Evolutionary conservation across 2,888 invertebrate genomes (phyloP).

Genomic region (Andrena hattorfiana): DNA sequence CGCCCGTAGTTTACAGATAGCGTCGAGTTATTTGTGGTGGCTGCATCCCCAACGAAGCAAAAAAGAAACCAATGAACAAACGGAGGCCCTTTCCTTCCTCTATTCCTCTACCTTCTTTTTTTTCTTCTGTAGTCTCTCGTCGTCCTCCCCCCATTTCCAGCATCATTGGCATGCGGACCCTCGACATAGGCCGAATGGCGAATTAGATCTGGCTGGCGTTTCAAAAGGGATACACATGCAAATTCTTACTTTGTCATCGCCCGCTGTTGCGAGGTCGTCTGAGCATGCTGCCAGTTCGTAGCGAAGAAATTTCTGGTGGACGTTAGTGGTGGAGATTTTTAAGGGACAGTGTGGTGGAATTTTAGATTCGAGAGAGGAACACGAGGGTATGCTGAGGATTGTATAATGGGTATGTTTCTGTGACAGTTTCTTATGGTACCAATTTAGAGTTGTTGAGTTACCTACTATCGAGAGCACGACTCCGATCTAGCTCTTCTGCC

Average conservation of each 20-base stretch:
- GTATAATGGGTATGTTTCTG: too few relatives aligned
- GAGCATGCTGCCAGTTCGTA: background rate
- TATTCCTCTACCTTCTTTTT: constrained; percentile 22
- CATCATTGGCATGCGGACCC: constrained; percentile 56
- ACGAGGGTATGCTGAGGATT: background rate
- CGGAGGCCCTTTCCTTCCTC: constrained; percentile 25
- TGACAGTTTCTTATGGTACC: background rate
- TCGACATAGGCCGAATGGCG: constrained; percentile 51
- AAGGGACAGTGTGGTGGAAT: too few relatives aligned
- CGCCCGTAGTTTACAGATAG: constrained; percentile 72
- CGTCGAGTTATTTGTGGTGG: constrained; percentile 71
- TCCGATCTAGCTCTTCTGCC: too few relatives aligned
- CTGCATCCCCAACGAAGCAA: constrained; percentile 65
- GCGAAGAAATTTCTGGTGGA: constrained; percentile 38
- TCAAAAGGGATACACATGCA: constrained; percentile 49
- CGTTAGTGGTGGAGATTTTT: background rate
- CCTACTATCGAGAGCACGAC: too few relatives aligned
- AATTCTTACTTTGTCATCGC: constrained; percentile 59
- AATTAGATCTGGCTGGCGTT: constrained; percentile 60
- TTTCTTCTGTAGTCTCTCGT: constrained; percentile 27
- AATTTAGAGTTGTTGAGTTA: background rate
- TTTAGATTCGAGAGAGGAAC: too few relatives aligned
- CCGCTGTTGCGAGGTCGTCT: constrained; percentile 19
- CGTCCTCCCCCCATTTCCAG: background rate
- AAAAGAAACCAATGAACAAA: constrained; percentile 50